These are phyloP conservation scores for Ictalurus punctatus DNA, from an alignment of 2,113 vertebrate species.

Conservation along the genomic window DNA sequence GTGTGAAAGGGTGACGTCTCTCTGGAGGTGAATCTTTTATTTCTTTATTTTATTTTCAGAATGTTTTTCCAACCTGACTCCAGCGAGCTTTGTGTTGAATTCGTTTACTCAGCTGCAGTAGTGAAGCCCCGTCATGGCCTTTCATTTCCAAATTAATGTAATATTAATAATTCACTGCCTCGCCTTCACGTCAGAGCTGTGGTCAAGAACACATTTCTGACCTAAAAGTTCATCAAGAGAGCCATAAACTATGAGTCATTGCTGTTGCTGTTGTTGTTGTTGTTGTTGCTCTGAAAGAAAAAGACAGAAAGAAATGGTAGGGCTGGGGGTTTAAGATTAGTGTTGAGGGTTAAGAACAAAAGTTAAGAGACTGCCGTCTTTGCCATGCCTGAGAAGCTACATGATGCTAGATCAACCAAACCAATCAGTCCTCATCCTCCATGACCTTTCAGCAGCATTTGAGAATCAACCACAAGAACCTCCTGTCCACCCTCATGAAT, in stretches of 20 bases:
- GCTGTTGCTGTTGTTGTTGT: not conserved
- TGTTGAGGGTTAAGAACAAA: too few relatives aligned
- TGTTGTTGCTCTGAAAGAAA: not conserved
- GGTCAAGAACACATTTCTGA: not conserved
- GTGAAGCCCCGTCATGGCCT: not conserved
- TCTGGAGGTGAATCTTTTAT: conserved; percentile 67
- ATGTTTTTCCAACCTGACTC: not conserved
- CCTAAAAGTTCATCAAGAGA: not conserved
- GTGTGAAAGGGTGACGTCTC: conserved; percentile 51
- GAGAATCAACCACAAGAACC: too few relatives aligned
- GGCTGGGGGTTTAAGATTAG: too few relatives aligned
- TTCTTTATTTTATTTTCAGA: conserved; percentile 38
- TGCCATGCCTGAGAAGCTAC: too few relatives aligned
- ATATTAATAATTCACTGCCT: not conserved
- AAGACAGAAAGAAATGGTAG: too few relatives aligned
- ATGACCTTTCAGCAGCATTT: too few relatives aligned
- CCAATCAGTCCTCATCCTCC: too few relatives aligned
- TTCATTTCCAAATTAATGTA: not conserved
- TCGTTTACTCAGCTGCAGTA: not conserved
- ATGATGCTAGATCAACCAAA: too few relatives aligned
- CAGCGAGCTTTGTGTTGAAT: not conserved
- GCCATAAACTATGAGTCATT: not conserved
- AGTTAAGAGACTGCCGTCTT: too few relatives aligned
- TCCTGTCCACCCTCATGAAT: too few relatives aligned
- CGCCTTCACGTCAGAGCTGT: not conserved